Conservation (phyloP, 2,797 vertebrate species). For the Falco cherrug region DNA sequence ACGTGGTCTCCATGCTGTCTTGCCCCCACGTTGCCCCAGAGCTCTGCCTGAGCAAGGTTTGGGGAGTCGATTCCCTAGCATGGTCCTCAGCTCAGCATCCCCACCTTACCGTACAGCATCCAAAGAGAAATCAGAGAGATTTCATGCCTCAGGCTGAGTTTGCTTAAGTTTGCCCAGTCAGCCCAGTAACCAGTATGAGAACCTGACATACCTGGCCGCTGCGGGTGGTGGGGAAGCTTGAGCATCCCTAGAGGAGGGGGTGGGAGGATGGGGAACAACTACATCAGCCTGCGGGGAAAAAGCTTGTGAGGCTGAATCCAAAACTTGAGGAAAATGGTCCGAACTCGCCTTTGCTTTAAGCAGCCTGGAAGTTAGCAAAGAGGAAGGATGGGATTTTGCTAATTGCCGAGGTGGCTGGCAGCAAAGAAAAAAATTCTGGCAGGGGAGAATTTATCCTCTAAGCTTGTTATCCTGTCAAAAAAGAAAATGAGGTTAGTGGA, state of each 20-base stretch:
- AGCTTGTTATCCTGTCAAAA: slow-evolving; percentile 62
- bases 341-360: not conserved
- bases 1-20: not conserved
- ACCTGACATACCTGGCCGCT: accelerated
- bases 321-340: not conserved
- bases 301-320: not conserved
- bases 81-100: not conserved
- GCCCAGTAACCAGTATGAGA: not conserved
- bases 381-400: slow-evolving; percentile 8
- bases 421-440: slow-evolving; percentile 7
- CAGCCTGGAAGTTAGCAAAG: not conserved
- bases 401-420: slow-evolving; percentile 39
- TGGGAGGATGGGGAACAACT: not conserved
- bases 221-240: not conserved
- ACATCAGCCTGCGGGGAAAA: not conserved
- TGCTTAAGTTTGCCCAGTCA: not conserved
- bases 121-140: not conserved
- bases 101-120: not conserved
- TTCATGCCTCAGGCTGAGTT: not conserved
- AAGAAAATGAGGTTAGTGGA: slow-evolving; percentile 59
- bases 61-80: not conserved
- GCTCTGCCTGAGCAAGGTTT: not conserved
- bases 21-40: not conserved
- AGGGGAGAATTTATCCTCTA: slow-evolving; percentile 53
- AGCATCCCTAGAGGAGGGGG: not conserved